Evolutionary conservation across 1,140 invertebrate species (phyloP), one percentile per base, ranked within the genome.

Genomic region (Euura saliciscinereae): DNA sequence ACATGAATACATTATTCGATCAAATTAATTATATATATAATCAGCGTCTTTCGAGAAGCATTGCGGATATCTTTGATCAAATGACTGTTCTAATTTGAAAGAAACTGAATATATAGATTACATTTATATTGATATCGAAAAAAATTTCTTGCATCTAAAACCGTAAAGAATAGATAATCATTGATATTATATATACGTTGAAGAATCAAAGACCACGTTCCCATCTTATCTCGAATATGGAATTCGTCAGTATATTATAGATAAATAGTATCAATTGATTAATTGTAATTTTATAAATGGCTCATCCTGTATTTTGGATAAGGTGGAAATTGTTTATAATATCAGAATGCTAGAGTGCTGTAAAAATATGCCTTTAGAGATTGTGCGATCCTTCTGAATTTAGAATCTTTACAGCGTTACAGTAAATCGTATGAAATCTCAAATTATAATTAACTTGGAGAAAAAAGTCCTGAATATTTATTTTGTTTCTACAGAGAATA

Each of bases 291-390:
- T 11, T 59, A 59, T 8, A 59, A 8, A 11, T n/a, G 13, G 13
- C 13, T 59, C 3, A 59, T 59, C 51, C 51, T 59, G 51, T 59
- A 59, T 59, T 59, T 59, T 11, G 51, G 51, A 59, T 59, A 59
- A 59, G 51, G 51, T 59, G 51, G 51, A 59, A 59, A 59, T n/a
- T 73, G 45, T 59, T 71, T 73, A 75, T 76, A 80, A 79, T 84
- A 80, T 79, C 84, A 75, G 85, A 87, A 87, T 87, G 84, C 85
- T 87, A 87, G 86, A 86, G 84, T 87, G 85, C 86, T 87, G 86
- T 87, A 87, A 86, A 28, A 70, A 86, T 86, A 87, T 83, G 85
- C 85, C 85, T 86, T 86, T 85, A 87, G 83, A 84, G 76, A 80
- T 85, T 80, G 85, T 87, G 84, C 82, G 82, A 82, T 85, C 85